A percentile compares a stretch with the other conserved stretches of the same genome.
These are phyloP conservation scores for Drosophila diplacantha DNA, from an alignment of 2,888 invertebrate genomes.

Conservation along the genomic window DNA sequence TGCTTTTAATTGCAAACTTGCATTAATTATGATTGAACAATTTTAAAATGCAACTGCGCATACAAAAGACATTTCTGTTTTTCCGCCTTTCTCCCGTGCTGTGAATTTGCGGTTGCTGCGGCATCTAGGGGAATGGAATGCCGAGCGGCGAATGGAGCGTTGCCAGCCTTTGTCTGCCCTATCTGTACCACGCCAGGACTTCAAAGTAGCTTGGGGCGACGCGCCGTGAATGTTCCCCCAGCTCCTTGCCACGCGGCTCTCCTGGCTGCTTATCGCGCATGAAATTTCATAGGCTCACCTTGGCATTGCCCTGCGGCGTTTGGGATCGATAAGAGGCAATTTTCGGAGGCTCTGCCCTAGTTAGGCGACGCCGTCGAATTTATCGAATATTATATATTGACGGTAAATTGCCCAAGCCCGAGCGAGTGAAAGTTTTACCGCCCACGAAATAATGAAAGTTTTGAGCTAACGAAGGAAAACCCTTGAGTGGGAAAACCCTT, in stretches of 20 bases:
- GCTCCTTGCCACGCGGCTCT: conserved; percentile 35
- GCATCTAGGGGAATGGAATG: background rate
- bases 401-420: conserved; percentile 24
- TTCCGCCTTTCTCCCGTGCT: conserved; percentile 27
- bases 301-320: conserved; percentile 29
- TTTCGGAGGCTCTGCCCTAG: conserved; percentile 17
- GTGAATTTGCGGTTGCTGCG: conserved; percentile 23
- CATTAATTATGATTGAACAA: conserved; percentile 69
- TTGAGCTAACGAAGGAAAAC: conserved; percentile 18
- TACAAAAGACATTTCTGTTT: conserved; percentile 34
- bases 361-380: conserved; percentile 25
- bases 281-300: conserved; percentile 37
- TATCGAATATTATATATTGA: conserved; percentile 34
- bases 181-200: conserved; percentile 57
- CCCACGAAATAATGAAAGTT: conserved; percentile 38
- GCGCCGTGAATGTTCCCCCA: conserved; percentile 46
- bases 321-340: conserved; percentile 36
- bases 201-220: conserved; percentile 60
- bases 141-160: background rate
- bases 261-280: conserved; percentile 39
- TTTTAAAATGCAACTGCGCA: conserved; percentile 49
- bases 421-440: conserved; percentile 32
- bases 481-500: conserved; percentile 11
- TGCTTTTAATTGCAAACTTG: conserved; percentile 70
- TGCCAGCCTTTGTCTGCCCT: conserved; percentile 51